phyloP scores from a whole-genome alignment of 2,888 invertebrate genomes.

The Caenorhabditis afra region DNA sequence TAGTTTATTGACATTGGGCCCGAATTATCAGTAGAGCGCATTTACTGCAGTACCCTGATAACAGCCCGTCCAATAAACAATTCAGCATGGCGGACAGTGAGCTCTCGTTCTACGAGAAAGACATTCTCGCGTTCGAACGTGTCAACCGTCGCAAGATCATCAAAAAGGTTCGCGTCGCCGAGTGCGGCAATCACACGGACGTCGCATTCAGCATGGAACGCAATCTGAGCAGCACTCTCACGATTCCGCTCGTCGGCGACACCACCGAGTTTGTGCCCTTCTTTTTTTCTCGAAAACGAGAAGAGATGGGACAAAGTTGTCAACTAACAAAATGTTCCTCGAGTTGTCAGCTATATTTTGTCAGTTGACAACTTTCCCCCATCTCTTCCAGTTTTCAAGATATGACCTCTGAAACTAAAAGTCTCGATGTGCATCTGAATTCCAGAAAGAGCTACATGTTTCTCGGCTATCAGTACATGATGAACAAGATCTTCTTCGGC shows the following conservation, averaged over 20 bases:
- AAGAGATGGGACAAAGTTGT: too few species aligned
- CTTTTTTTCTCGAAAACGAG: too few species aligned
- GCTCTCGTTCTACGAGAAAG: background rate
- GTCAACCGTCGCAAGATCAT: background rate
- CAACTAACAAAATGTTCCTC: too few species aligned
- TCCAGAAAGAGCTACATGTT: constrained; percentile 13
- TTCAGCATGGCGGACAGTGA: constrained; percentile 2
- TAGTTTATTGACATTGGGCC: too few species aligned
- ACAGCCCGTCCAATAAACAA: too few species aligned
- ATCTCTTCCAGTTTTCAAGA: too few species aligned
- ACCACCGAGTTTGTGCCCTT: background rate
- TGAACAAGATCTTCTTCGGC: constrained; percentile 22
- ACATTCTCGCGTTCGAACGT: background rate
- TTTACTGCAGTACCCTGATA: too few species aligned
- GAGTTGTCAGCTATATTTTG: too few species aligned
- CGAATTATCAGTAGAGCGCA: too few species aligned
- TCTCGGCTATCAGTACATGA: constrained; percentile 16
- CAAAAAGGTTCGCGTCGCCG: background rate
- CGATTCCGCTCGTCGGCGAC: background rate
- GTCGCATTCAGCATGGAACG: constrained; percentile 10
- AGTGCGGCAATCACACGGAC: background rate
- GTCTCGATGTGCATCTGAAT: background rate
- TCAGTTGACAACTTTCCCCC: too few species aligned
- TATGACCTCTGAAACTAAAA: background rate
- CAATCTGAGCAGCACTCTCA: constrained; percentile 18